Percentiles rank a stretch among this genome's conserved stretches.
phyloP scores from a whole-genome alignment of 2,888 invertebrate species.

The Argyra leucocephala region DNA sequence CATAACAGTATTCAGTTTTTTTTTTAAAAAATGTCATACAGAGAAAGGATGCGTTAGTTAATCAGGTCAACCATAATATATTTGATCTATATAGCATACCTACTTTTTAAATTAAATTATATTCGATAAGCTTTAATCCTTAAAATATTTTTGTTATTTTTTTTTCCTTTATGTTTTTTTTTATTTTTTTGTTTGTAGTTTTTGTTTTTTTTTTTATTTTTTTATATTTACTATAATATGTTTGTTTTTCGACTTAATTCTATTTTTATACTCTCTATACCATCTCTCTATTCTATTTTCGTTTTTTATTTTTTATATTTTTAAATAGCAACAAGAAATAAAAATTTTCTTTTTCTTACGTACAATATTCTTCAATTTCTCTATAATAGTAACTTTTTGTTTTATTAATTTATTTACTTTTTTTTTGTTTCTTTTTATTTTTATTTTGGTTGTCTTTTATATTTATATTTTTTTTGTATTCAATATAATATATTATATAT shows the following conservation, averaged over 20 bases:
- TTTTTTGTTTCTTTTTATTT: neutral
- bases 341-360: neutral
- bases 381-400: neutral
- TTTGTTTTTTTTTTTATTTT: neutral
- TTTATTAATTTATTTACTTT: neutral
- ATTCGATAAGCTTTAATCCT: neutral
- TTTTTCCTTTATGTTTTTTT: too few relatives aligned
- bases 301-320: neutral
- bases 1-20: too few relatives aligned
- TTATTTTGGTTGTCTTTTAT: neutral
- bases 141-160: neutral
- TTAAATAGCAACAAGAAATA: slow-evolving; percentile 2
- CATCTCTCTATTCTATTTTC: neutral
- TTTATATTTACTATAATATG: too few relatives aligned
- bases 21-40: too few relatives aligned
- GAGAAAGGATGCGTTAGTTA: too few relatives aligned
- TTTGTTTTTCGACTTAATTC: neutral
- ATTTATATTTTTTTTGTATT: too few relatives aligned
- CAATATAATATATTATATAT: too few relatives aligned
- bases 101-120: too few relatives aligned
- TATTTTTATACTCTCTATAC: too few relatives aligned
- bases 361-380: neutral
- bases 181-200: too few relatives aligned
- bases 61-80: too few relatives aligned
- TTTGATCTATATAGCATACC: too few relatives aligned